Evolutionary conservation across 92 coral and sea anemone genomes (phyloP).

Genomic region (Heteractis magnifica): DNA sequence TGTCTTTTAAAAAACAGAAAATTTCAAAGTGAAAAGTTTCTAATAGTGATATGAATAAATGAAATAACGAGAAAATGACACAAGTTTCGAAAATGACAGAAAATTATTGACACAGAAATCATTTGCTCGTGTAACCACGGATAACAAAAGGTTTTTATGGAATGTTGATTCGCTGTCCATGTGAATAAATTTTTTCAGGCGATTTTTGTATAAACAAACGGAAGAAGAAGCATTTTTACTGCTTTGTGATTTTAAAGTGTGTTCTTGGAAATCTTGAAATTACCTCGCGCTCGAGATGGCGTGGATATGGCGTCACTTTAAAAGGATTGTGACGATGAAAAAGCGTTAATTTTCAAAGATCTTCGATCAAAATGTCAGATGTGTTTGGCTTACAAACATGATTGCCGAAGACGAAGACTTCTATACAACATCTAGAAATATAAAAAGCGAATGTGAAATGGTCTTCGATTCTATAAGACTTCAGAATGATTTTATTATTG

Average conservation of each 20-base stretch:
- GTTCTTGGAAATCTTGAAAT: not conserved
- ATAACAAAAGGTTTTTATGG: constrained; percentile 4
- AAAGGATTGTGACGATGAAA: constrained; percentile 29
- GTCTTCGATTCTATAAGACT: not conserved
- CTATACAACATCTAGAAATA: not conserved
- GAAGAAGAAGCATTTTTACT: constrained; percentile 12
- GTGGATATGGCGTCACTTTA: constrained; percentile 5
- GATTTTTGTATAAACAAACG: not conserved
- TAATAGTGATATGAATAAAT: not conserved
- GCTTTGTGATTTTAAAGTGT: not conserved
- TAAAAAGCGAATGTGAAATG: not conserved
- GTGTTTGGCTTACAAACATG: not conserved
- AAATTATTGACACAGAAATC: not conserved
- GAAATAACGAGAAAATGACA: too few relatives aligned
- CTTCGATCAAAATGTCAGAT: not conserved
- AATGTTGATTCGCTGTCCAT: constrained; percentile 11
- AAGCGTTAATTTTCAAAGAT: constrained; percentile 5
- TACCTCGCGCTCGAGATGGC: constrained; percentile 6
- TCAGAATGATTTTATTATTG: not conserved
- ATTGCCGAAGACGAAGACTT: constrained; percentile 3
- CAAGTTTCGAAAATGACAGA: not conserved
- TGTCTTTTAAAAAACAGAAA: not conserved
- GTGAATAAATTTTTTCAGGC: not conserved
- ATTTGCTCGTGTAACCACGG: constrained; percentile 25
- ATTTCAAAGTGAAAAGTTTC: not conserved